These are phyloP conservation scores for Macaria notata DNA, from an alignment of 2,888 invertebrate species.

Conservation along the genomic window DNA sequence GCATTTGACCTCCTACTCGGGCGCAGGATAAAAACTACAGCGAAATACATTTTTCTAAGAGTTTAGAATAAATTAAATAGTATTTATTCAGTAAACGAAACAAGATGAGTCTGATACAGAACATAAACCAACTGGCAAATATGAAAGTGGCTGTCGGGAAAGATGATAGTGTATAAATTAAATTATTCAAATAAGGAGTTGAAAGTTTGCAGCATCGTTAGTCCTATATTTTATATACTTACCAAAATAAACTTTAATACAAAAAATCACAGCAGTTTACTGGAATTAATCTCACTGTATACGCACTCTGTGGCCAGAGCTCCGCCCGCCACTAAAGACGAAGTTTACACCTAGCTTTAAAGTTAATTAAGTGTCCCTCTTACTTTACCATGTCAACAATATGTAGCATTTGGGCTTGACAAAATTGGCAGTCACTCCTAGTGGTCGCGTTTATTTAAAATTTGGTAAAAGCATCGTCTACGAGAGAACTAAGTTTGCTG, in stretches of 20 bases:
- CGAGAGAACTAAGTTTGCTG: constrained; percentile 28
- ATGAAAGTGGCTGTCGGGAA: too few relatives aligned
- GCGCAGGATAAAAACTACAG: constrained; percentile 15
- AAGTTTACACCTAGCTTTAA: constrained; percentile 66
- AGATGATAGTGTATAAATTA: too few relatives aligned
- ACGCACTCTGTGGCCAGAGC: constrained; percentile 7
- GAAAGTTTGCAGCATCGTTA: too few relatives aligned
- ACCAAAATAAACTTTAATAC: too few relatives aligned
- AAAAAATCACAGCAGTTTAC: too few relatives aligned
- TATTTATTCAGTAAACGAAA: too few relatives aligned
- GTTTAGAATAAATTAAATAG: too few relatives aligned
- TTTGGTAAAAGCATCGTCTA: constrained; percentile 36
- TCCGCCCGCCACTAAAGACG: constrained; percentile 32
- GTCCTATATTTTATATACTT: too few relatives aligned
- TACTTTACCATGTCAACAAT: constrained; percentile 53
- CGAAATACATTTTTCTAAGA: background rate
- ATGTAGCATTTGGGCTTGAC: constrained; percentile 49
- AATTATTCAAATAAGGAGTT: too few relatives aligned
- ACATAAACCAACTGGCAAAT: too few relatives aligned
- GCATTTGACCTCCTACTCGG: constrained; percentile 57
- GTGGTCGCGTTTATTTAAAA: constrained; percentile 39
- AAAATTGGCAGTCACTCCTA: constrained; percentile 50
- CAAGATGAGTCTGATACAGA: too few relatives aligned
- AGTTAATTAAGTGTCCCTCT: constrained; percentile 65
- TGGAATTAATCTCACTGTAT: too few relatives aligned